These are phyloP conservation scores for Salvelinus namaycush DNA, from an alignment of 2,113 vertebrate species.

Conservation along the genomic window DNA sequence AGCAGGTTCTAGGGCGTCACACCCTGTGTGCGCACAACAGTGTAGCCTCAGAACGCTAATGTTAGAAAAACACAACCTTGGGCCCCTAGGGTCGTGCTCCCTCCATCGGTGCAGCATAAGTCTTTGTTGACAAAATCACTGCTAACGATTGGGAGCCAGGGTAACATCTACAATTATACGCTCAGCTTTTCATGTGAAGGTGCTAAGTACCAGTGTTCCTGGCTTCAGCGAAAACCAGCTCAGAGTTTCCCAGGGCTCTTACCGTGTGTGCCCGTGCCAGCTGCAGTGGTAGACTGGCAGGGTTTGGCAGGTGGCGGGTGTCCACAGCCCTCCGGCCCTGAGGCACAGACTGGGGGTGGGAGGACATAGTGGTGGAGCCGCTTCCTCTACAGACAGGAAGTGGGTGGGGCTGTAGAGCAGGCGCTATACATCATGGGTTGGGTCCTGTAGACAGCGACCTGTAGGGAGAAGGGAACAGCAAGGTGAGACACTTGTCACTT, in stretches of 20 bases:
- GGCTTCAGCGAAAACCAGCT: background rate
- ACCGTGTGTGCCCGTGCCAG: constrained; percentile 86
- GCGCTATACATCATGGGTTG: constrained; percentile 59
- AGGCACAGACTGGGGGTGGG: constrained; percentile 88
- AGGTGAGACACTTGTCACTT: background rate
- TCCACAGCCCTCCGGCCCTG: constrained; percentile 86
- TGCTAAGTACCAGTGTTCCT: background rate
- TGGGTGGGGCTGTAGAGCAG: constrained; percentile 57
- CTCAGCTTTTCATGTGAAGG: background rate
- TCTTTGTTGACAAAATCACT: constrained; percentile 44
- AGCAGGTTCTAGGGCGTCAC: constrained; percentile 32
- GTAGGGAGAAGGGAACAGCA: constrained; percentile 7
- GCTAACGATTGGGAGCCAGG: background rate
- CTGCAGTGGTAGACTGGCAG: constrained; percentile 85
- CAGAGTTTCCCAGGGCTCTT: constrained; percentile 56
- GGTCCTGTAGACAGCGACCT: constrained; percentile 63
- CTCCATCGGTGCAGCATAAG: constrained; percentile 33
- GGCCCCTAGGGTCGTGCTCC: constrained; percentile 28
- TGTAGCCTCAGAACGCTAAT: background rate
- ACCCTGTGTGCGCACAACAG: constrained; percentile 15
- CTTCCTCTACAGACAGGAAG: constrained; percentile 69
- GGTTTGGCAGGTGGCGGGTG: constrained; percentile 85
- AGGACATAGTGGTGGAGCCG: constrained; percentile 81
- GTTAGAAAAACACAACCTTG: constrained; percentile 21
- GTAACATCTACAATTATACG: background rate